These are phyloP conservation scores for Ciconia stormi DNA, from an alignment of 2,113 vertebrate species.

Conservation along the genomic window DNA sequence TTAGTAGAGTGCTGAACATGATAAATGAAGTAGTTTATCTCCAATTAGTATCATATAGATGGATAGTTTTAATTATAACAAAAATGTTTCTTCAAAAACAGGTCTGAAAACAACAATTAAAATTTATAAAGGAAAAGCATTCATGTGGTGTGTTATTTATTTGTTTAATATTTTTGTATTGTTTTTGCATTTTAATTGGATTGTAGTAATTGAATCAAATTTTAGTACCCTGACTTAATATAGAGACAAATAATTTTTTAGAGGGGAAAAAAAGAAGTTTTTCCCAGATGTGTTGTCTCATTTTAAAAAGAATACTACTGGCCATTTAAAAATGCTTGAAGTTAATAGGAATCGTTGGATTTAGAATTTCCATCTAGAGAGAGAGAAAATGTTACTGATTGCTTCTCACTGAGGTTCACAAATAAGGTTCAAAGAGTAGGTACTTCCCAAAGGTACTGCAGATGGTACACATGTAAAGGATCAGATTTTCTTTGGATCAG, in stretches of 20 bases:
- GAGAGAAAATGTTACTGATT: not conserved
- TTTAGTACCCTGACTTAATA: not conserved
- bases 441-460: not conserved
- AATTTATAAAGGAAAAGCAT: not conserved
- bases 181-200: not conserved
- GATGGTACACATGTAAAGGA: not conserved
- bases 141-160: not conserved
- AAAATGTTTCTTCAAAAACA: not conserved
- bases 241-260: not conserved
- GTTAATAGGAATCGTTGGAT: not conserved
- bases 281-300: not conserved
- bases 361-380: not conserved
- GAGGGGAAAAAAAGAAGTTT: not conserved
- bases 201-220: not conserved
- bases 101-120: not conserved
- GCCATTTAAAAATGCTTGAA: not conserved
- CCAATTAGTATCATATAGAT: not conserved
- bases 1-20: not conserved
- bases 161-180: not conserved
- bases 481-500: not conserved
- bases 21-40: not conserved
- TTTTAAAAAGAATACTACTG: not conserved
- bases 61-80: not conserved
- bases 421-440: not conserved
- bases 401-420: not conserved